Evolutionary conservation across 1,140 invertebrate species (phyloP), one percentile per base, ranked within the genome.

Genomic region (Drosophila novamexicana): DNA sequence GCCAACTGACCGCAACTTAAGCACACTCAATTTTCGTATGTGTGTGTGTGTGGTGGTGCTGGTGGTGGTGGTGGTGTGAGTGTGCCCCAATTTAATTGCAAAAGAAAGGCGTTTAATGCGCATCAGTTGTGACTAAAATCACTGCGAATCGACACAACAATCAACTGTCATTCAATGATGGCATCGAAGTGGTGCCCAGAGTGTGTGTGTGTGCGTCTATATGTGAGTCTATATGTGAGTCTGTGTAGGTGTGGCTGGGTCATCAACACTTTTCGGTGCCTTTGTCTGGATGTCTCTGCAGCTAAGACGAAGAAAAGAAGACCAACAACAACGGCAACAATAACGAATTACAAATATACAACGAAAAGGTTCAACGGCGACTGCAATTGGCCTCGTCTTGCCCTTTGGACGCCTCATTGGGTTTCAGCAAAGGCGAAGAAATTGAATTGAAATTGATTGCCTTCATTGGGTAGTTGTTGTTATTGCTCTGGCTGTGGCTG

Each of bases 361-460:
- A 64, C 18, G 52, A 79, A 86, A 83, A 83, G 83, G 82, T 86
- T 86, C 58, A 56, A 7, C 50, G 40, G 49, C 58, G 53, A 77
- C 63, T 79, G 75, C 76, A 86, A 86, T 86, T 86, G 82, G 82
- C 82, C 79, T 71, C 82, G 79, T 86, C 80, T 88, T 84, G 80
- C 80, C 83, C 84, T 84, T 77, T 84, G 47, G 81, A 89, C 77
- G 84, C 74, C 74, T 89, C 84, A 89, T 89, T 89, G 84, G 80
- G 67, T 79, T 70, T 77, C 42, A 68, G 63, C 54, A 83, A 88
- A 88, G 76, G 83, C 83, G 69, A 83, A 71, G 58, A 88, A 86
- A 86, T 68, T 88, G 79, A 85, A 86, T 86, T 88, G 84, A 89
- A 89, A 86, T 86, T 89, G 84, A 89, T 89, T 89, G 83, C 73